Conservation (phyloP, 2,888 invertebrate species). For the Liodrosophila aerea region DNA sequence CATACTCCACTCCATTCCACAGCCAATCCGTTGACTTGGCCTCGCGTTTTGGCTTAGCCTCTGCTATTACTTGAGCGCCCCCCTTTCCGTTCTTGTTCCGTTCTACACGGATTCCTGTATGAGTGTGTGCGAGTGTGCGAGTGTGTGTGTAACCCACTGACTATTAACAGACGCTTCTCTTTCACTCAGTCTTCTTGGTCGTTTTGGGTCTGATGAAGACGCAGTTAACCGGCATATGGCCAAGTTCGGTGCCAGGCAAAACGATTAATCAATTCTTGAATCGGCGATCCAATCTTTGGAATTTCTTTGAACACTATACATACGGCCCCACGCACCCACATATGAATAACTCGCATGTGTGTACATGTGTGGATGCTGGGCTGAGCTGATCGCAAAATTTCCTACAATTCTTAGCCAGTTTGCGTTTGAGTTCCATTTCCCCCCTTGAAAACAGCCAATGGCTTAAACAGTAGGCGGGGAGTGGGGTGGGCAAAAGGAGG, state of each 20-base stretch:
- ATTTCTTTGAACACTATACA: slow-evolving; percentile 10
- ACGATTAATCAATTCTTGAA: slow-evolving; percentile 34
- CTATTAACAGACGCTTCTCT: neutral
- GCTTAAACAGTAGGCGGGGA: too few relatives aligned
- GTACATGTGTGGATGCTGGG: neutral
- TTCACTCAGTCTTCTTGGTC: neutral
- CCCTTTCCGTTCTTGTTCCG: too few relatives aligned
- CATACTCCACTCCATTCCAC: neutral
- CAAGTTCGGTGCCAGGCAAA: slow-evolving; percentile 8
- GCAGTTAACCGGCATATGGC: slow-evolving; percentile 33
- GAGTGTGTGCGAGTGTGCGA: too few relatives aligned
- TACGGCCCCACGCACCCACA: slow-evolving; percentile 24
- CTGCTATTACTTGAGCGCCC: neutral
- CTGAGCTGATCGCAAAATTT: slow-evolving; percentile 10
- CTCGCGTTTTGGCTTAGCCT: slow-evolving; percentile 7
- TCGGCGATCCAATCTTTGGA: slow-evolving; percentile 14
- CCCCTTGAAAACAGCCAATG: neutral
- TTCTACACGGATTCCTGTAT: too few relatives aligned
- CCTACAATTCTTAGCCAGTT: slow-evolving; percentile 10
- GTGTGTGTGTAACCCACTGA: too few relatives aligned
- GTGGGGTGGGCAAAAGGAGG: too few relatives aligned
- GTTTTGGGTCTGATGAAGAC: slow-evolving; percentile 6
- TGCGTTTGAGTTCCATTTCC: neutral
- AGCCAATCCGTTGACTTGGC: slow-evolving; percentile 49
- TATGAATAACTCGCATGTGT: too few relatives aligned